A percentile compares a stretch with the other conserved stretches of the same genome.
These are phyloP conservation scores for Ormyrus nitidulus DNA, from an alignment of 2,888 invertebrate species.

Conservation along the genomic window DNA sequence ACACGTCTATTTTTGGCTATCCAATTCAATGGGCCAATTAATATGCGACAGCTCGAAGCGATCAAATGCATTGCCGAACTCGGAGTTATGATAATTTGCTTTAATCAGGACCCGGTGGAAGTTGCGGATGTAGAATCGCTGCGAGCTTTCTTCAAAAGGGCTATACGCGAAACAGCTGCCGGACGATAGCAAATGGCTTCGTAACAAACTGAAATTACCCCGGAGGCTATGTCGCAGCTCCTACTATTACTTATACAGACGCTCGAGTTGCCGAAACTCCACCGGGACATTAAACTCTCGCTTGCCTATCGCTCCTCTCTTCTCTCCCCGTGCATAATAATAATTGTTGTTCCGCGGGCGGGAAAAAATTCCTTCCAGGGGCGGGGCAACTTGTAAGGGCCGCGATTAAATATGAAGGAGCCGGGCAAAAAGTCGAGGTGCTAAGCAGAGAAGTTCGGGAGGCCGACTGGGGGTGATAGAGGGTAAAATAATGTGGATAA, in stretches of 20 bases:
- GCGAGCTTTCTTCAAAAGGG: not conserved
- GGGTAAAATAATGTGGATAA: not conserved
- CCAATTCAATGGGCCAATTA: conserved; percentile 11
- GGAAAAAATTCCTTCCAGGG: not conserved
- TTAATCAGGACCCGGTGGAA: not conserved
- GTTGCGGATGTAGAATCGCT: not conserved
- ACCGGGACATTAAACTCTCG: not conserved
- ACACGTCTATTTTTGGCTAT: no score
- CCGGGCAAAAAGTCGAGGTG: not conserved
- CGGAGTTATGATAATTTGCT: conserved; percentile 6
- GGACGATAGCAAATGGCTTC: not conserved
- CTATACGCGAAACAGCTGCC: no score
- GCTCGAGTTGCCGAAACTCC: conserved; percentile 11
- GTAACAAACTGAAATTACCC: conserved; percentile 27
- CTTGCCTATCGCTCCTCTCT: no score
- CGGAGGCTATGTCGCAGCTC: not conserved
- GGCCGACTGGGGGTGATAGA: not conserved
- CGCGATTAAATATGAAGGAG: conserved; percentile 8
- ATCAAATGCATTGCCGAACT: not conserved
- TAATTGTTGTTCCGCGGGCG: not conserved
- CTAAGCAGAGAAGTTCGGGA: not conserved
- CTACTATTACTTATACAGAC: conserved; percentile 8
- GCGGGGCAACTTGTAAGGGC: conserved; percentile 18
- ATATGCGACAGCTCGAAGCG: conserved; percentile 1
- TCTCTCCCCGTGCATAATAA: no score